A percentile compares a stretch with the other conserved stretches of the same genome.
Evolutionary conservation across 2,888 invertebrate species (phyloP).

Genomic region (Plebejus melissa): DNA sequence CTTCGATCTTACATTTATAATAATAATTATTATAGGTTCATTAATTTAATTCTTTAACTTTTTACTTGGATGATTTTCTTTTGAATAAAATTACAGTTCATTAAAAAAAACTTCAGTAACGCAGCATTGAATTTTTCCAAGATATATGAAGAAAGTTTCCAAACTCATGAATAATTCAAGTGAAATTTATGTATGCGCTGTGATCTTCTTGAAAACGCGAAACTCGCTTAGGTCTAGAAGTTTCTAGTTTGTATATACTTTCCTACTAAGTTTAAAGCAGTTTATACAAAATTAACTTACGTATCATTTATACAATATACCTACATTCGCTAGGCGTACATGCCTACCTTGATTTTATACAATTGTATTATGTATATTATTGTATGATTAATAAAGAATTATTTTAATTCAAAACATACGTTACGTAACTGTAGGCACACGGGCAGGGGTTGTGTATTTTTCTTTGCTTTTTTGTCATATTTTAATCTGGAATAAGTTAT

Average conservation of each 20-base stretch:
- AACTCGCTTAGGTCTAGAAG: constrained; percentile 7
- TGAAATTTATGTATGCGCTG: neutral
- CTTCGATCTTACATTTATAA: neutral
- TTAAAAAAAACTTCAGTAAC: neutral
- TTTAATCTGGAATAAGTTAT: too few relatives aligned
- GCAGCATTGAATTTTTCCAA: neutral
- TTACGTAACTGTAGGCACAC: too few relatives aligned
- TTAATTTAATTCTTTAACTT: neutral
- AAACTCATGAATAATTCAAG: constrained; percentile 14
- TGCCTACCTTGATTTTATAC: too few relatives aligned
- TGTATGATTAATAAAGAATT: too few relatives aligned
- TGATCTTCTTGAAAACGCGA: constrained; percentile 1
- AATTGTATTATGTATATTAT: too few relatives aligned
- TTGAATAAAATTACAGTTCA: neutral
- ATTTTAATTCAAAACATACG: too few relatives aligned
- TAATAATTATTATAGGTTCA: too few relatives aligned
- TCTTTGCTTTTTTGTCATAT: too few relatives aligned
- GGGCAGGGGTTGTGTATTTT: too few relatives aligned
- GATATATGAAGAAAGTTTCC: constrained; percentile 20
- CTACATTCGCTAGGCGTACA: too few relatives aligned
- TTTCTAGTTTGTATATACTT: neutral
- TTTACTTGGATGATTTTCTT: neutral
- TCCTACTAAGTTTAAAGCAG: neutral
- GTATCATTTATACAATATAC: too few relatives aligned
- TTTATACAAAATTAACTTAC: too few relatives aligned